Evolutionary conservation across 2,797 vertebrate species (phyloP).

Genomic region (Manis pentadactyla): DNA sequence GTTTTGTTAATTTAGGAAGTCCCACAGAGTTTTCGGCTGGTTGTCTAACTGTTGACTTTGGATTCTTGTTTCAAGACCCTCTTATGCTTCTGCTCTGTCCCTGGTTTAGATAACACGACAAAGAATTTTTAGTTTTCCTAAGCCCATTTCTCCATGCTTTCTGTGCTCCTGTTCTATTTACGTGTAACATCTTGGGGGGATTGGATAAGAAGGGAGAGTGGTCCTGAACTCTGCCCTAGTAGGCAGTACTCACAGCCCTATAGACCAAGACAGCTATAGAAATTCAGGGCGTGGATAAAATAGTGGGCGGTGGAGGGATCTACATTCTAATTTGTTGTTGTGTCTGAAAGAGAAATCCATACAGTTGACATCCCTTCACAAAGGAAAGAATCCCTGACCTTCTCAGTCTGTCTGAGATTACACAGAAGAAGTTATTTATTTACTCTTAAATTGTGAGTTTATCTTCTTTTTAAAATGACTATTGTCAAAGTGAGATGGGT

Average conservation of each 20-base stretch:
- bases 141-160: background rate
- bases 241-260: background rate
- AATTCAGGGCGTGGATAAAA: background rate
- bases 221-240: background rate
- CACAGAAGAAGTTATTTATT: background rate
- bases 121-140: background rate
- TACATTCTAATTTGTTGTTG: slow-evolving; percentile 41
- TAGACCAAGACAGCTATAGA: background rate
- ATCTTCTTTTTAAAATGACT: background rate
- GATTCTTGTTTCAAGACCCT: slow-evolving; percentile 27
- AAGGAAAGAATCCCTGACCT: background rate
- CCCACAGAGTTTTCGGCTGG: slow-evolving; percentile 78
- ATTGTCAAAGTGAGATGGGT: background rate
- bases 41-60: slow-evolving; percentile 23
- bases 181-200: background rate
- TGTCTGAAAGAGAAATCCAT: background rate
- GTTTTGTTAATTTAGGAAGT: slow-evolving; percentile 90
- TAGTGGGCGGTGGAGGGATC: background rate
- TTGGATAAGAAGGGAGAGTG: background rate
- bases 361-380: background rate
- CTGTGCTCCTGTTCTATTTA: background rate
- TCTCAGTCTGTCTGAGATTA: background rate
- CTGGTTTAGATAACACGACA: background rate
- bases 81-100: background rate
- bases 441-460: background rate